Evolutionary conservation across 2,113 vertebrate genomes (phyloP), one percentile per base, ranked within the genome.

Genomic region (Acanthochromis polyacanthus): DNA sequence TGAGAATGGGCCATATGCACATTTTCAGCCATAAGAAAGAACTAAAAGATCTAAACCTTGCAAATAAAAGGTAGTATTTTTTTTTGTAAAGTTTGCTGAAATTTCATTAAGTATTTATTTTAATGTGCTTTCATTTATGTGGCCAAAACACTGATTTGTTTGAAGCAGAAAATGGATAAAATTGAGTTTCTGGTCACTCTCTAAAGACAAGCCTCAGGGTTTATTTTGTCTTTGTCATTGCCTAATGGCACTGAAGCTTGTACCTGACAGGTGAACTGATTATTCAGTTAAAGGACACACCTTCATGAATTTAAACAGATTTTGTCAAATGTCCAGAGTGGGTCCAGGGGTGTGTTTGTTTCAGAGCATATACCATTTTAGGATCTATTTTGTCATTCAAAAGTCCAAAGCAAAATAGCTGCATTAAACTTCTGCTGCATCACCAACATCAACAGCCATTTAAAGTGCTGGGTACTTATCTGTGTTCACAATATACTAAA

Each of bases 171-270:
- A 43, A 43, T 43, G 40, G 11, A 43, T 15, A 43, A 43, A 20
- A 16, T 20, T 11, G 2, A 6, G 6, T 22, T 67, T 0, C 20
- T n/a, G 11, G 36, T 67, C 15, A 12, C 40, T 56, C 30, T 40
- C 5, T 20, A 12, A 12, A 65, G 32, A 66, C 23, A 45, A 14
- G 64, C 68, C n/a, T 74, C 50, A 20, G 70, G 64, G 28, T 75
- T 86, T n/a, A 52, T 55, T 55, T 73, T 61, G 38, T 30, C 38
- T 60, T 50, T 75, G 75, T 66, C 75, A 65, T 50, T 56, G 9
- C 51, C 70, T 74, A 40, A 68, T 70, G 25, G 20, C 22, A 32
- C 10, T 7, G 15, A n/a, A 73, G 67, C 56, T 45, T 59, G 22
- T 20, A 52, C 20, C 10, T 72, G 62, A 78, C 23, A 81, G 32